These are phyloP conservation scores for Lacerta bilineata DNA, from an alignment of 2,797 vertebrate species.

Conservation along the genomic window DNA sequence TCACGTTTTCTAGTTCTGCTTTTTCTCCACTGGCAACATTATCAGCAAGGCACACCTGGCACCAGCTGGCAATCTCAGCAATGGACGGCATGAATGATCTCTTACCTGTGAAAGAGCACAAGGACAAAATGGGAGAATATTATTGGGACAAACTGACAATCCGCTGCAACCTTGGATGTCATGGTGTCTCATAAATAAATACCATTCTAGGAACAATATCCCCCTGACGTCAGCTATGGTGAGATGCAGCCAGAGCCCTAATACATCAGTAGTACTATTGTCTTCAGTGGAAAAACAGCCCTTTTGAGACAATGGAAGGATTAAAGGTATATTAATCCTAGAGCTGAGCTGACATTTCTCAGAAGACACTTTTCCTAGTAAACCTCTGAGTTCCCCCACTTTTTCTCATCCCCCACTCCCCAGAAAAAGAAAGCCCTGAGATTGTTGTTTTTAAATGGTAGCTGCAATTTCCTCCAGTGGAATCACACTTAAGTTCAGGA, in stretches of 20 bases:
- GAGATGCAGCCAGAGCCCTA: background rate
- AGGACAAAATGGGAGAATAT: background rate
- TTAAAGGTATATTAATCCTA: background rate
- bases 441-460: too few relatives aligned
- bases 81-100: background rate
- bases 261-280: background rate
- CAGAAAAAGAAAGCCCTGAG: too few relatives aligned
- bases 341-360: background rate
- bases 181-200: background rate
- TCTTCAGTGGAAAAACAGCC: background rate
- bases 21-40: background rate
- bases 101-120: background rate
- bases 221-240: background rate
- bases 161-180: background rate
- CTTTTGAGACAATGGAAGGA: background rate
- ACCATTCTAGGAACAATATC: conserved; percentile 21
- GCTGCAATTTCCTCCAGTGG: too few relatives aligned
- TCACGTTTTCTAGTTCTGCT: background rate
- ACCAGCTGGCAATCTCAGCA: background rate
- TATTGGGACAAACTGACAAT: background rate
- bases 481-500: too few relatives aligned
- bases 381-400: too few relatives aligned
- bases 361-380: too few relatives aligned
- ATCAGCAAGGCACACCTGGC: conserved; percentile 25
- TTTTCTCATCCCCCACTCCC: too few relatives aligned